Percentiles rank a stretch among this genome's conserved stretches.
Conservation (phyloP, 2,113 vertebrate species). For the Pteruthius melanotis region DNA sequence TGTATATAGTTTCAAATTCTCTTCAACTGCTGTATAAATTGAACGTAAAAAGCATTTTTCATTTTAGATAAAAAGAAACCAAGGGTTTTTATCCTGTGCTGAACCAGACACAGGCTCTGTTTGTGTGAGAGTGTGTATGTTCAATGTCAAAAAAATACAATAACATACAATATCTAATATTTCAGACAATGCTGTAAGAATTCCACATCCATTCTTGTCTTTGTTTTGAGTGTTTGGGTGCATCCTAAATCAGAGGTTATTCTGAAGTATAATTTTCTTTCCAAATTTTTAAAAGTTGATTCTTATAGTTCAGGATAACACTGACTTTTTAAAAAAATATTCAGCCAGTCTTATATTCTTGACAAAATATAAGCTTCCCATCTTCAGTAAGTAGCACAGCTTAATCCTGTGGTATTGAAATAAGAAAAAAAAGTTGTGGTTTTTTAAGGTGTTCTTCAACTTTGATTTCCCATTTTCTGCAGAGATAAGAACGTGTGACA, state of each 20-base stretch:
- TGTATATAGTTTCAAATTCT: background rate
- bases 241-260: background rate
- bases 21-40: background rate
- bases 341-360: background rate
- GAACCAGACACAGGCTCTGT: background rate
- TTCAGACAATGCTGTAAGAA: background rate
- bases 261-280: background rate
- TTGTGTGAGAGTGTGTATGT: background rate
- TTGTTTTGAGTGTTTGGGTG: background rate
- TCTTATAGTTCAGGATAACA: background rate
- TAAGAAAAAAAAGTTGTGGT: background rate
- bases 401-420: background rate
- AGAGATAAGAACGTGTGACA: background rate
- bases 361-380: background rate
- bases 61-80: background rate
- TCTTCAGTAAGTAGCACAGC: background rate
- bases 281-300: background rate
- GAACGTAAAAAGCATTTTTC: background rate
- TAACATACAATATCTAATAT: rapidly evolving
- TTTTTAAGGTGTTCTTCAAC: background rate
- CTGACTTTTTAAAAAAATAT: background rate
- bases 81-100: background rate
- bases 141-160: background rate
- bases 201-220: background rate
- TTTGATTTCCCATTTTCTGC: background rate